Percentiles rank a stretch among this genome's conserved stretches.
These are phyloP conservation scores for Tanypteryx hageni DNA, from an alignment of 2,888 invertebrate genomes.

Conservation along the genomic window DNA sequence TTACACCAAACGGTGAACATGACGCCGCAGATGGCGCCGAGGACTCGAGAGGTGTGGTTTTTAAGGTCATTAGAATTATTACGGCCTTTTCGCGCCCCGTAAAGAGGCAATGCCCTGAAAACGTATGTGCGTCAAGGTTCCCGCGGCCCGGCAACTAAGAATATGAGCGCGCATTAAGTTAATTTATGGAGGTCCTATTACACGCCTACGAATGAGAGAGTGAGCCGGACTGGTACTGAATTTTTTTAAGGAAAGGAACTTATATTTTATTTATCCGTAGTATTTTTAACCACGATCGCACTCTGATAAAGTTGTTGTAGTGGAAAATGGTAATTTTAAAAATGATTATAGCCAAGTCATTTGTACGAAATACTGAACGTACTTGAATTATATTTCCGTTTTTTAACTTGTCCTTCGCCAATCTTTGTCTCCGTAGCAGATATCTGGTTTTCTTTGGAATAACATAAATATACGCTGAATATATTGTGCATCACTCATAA, in stretches of 20 bases:
- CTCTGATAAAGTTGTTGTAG: not conserved
- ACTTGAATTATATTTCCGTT: not conserved
- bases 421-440: not conserved
- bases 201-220: not conserved
- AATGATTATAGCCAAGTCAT: not conserved
- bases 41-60: slow-evolving; percentile 40
- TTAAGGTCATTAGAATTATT: slow-evolving; percentile 55
- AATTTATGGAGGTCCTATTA: slow-evolving; percentile 39
- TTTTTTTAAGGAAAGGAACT: not conserved
- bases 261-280: not conserved
- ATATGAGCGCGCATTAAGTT: slow-evolving; percentile 43
- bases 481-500: not conserved
- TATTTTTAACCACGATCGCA: not conserved
- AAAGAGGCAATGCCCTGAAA: slow-evolving; percentile 32
- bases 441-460: not conserved
- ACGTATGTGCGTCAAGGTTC: slow-evolving; percentile 26
- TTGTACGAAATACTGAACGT: not conserved
- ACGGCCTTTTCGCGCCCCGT: slow-evolving; percentile 18
- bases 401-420: not conserved
- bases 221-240: not conserved
- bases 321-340: no score
- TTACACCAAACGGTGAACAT: slow-evolving; percentile 51
- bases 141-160: not conserved
- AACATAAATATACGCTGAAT: not conserved
- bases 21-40: slow-evolving; percentile 20